Base-by-base conservation (phyloP, 1,140 invertebrate species). In the Papilio glaucus region DNA sequence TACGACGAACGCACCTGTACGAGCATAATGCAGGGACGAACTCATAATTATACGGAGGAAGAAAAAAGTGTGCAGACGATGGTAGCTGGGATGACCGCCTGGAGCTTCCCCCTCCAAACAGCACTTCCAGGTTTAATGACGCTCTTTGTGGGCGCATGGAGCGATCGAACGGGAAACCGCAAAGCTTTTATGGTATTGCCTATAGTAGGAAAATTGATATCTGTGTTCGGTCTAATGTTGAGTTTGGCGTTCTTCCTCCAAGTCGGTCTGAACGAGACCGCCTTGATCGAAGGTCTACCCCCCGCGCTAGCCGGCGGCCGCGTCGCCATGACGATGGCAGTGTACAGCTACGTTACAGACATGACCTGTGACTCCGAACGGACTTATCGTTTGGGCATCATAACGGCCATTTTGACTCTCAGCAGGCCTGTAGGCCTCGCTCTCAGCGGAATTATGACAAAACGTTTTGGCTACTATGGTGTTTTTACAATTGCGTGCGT, bases 71-170 rank as follows among this genome's bases (percentile, higher is more conserved):
- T 94, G 1, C 94, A 95, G 77, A 93, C 88, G 33, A 85, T 94
- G 74, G 94, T 95, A 4, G 93, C 94, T 0, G 88, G 88, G 5
- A 94, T 95, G 93, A 90, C 93, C 3, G 92, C 93, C n/a, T 94
- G 93, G 91, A 95, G 94, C 77, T 95, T 93, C 68, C 90, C 94
- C 0, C 78, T 95, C 7, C 93, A 95, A 74, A 95, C 94, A 18
- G 88, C 94, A 6, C 79, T 95, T 7, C 94, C 95, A 10, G 92
- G 94, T 0, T 77, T 95, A 24, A 82, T 95, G 53, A 90, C 95
- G 4, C 80, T 95, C 33, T 94, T 95, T 86, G 78, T 96, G 65
- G 95, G 96, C 73, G 94, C 94, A 26, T 94, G 95, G 95, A 95
- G 94, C 83, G 95, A 95, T 84, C 86, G 93, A 39, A 93, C 94